Evolutionary conservation across 2,888 invertebrate species (phyloP), one percentile per base, ranked within the genome.

Genomic region (Julus scandinavius): DNA sequence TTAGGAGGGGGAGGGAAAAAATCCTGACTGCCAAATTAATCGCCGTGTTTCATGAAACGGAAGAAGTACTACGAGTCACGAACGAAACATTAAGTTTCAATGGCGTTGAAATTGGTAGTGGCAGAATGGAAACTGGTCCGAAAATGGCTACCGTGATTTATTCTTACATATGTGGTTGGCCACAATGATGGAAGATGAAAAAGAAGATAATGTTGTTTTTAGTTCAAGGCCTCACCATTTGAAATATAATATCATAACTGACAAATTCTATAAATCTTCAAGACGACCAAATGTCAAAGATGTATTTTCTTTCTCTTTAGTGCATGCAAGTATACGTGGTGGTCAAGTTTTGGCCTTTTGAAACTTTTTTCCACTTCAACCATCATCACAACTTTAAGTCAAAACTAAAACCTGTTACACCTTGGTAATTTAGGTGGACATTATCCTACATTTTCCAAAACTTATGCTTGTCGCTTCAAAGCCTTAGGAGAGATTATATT

Each of bases 11-110:
- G 58, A 58, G 4, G 58, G 4, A 17, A 58, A 63, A 63, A 63
- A 13, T 7, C 17, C 54, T 3, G 54, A 15, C 54, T 54, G 17
- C n/a, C 63, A 63, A 63, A 63, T 63, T 63, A 63, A 63, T 63
- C 63, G 63, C 63, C 4, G 63, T 63, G 63, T 63, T 63, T 63
- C 4, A 63, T 63, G 63, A 63, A n/a, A 63, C 63, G 63, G 6
- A 63, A 63, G 63, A 63, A 63, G 63, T 63, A 17, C 63, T n/a
- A n/a, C 17, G 63, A 63, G 63, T 63, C 63, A 63, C 63, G 63
- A 63, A 63, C n/a, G 63, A 63, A 63, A 7, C 63, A 63, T 63
- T 63, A 63, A 63, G 63, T 63, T 63, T 63, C 63, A 63, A 63
- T 63, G 17, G 63, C 63, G 63, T 63, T 63, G 20, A n/a, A 63